A percentile compares a stretch with the other conserved stretches of the same genome.
These are phyloP conservation scores for Epizoanthus scotinus DNA, from an alignment of 92 coral and sea anemone species.

Conservation along the genomic window DNA sequence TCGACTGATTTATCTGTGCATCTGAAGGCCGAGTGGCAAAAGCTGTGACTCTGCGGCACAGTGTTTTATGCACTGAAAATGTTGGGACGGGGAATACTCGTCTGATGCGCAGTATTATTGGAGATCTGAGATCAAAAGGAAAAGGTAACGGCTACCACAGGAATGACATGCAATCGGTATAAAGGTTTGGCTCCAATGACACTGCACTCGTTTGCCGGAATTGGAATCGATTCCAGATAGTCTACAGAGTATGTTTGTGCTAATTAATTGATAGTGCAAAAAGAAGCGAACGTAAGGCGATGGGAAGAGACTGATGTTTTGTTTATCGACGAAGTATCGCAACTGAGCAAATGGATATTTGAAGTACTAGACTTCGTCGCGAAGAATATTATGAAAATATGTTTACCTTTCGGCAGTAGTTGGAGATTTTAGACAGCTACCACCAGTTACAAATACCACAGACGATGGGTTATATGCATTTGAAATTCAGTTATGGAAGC, in stretches of 20 bases:
- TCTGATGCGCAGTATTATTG: neutral
- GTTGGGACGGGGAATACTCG: neutral
- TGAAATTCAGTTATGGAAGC: conserved; percentile 41
- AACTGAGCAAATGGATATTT: conserved; percentile 52
- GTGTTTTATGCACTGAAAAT: neutral
- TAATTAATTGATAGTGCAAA: neutral
- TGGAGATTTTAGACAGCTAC: conserved; percentile 64
- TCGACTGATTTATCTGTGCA: too few species aligned
- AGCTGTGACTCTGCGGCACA: neutral
- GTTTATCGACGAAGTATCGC: conserved; percentile 61
- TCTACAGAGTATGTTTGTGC: neutral
- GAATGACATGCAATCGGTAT: conserved; percentile 9
- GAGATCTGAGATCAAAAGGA: neutral
- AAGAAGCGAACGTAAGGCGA: conserved; percentile 17
- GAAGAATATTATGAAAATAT: conserved; percentile 23
- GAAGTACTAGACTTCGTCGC: conserved; percentile 42
- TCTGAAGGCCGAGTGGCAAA: conserved; percentile 6
- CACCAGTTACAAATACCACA: conserved; percentile 52
- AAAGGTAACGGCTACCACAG: conserved; percentile 13
- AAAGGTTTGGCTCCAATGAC: neutral
- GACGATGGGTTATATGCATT: conserved; percentile 53
- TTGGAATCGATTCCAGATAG: neutral
- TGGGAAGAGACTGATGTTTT: conserved; percentile 57
- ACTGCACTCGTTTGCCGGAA: neutral
- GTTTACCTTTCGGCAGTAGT: conserved; percentile 52